Evolutionary conservation across 2,888 invertebrate species (phyloP), one percentile per base, ranked within the genome.

Genomic region (Agonopterix heracliana): DNA sequence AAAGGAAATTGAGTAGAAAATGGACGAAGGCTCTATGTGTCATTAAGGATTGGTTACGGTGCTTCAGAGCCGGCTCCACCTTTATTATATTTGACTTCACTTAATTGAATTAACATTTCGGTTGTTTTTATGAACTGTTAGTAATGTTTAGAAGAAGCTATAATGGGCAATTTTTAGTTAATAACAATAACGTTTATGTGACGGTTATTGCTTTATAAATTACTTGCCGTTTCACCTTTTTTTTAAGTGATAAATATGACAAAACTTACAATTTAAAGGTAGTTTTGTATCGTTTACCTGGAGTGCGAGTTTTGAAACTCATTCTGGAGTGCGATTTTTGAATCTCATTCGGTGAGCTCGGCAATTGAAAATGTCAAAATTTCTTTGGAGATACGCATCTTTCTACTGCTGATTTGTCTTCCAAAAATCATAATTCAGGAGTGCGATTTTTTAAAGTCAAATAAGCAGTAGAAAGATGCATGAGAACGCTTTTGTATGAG

Each of bases 1-100:
- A 88, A 83, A 88, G 87, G 88, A 88, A 88, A 88, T 88, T 86
- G 84, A 75, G 84, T 88, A 88, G 85, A 88, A 88, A 88, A 88
- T 86, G 78, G 87, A 80, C 71, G 74, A 78, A 83, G 83, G 76
- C 66, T 78, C 78, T 81, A 82, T 83, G 80, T 86, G 85, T 87
- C 88, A 88, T 88, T 88, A 88, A 78, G 80, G 63, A 88, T 88
- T 88, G 68, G 88, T 75, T 74, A 77, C 82, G 85, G 72, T 63
- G 66, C 76, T 75, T 71, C 70, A 64, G 68, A 72, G 69, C 73
- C 77, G 77, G 64, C 68, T 57, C 66, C 57, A 63, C 76, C 77
- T 79, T 81, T 79, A 83, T 82, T 81, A 43, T 87, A 82, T 85
- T 88, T 82, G 83, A 82, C 73, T 82, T 78, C 72, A 74, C 74